These are phyloP conservation scores for Dolichallabes microphthalmus DNA, from an alignment of 2,113 vertebrate species.

Conservation along the genomic window DNA sequence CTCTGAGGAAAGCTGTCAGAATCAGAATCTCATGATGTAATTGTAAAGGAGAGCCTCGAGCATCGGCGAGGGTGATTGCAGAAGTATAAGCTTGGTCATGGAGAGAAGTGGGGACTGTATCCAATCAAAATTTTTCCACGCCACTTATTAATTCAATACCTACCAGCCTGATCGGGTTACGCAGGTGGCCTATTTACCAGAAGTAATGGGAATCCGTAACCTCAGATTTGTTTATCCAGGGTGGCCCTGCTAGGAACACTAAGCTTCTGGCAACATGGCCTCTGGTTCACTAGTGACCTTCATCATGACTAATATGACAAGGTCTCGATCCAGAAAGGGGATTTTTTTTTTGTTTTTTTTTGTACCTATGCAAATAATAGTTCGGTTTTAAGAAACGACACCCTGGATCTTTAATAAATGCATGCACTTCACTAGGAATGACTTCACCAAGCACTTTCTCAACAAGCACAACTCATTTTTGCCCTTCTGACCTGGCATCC, in stretches of 20 bases:
- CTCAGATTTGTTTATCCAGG: background rate
- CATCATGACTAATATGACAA: background rate
- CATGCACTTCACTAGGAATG: background rate
- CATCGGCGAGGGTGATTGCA: background rate
- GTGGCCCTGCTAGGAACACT: background rate
- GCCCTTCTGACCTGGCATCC: constrained; percentile 34
- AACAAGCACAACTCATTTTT: constrained; percentile 42
- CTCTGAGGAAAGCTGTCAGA: background rate
- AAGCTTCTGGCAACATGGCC: background rate
- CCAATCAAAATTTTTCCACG: background rate
- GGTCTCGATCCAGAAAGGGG: background rate
- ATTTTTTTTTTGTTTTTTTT: background rate
- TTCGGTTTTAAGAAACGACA: background rate
- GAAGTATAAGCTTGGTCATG: background rate
- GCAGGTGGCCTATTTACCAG: background rate
- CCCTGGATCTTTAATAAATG: background rate
- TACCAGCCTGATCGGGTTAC: background rate
- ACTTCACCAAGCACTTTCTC: background rate
- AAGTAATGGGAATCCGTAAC: background rate
- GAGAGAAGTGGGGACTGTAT: background rate
- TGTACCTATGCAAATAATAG: background rate
- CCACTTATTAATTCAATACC: background rate
- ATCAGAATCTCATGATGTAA: background rate
- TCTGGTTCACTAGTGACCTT: background rate
- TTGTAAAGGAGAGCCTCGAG: background rate